phyloP scores from a whole-genome alignment of 92 coral and sea anemone genomes.

The Actinernus sp. region DNA sequence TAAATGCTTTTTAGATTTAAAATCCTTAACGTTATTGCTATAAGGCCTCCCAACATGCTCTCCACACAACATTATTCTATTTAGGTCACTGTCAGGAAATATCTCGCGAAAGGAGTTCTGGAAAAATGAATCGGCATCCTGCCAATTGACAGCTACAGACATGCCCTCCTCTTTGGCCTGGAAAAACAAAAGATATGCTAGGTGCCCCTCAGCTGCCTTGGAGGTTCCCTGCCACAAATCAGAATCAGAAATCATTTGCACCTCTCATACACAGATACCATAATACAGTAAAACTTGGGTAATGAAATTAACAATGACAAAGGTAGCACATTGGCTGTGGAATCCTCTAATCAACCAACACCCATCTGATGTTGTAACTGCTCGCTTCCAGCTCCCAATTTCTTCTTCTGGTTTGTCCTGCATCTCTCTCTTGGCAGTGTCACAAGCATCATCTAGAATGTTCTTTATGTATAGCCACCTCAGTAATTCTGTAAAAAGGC shows the following conservation, averaged over 20 bases:
- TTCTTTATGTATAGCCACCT: neutral
- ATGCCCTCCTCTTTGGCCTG: constrained; percentile 18
- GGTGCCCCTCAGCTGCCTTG: constrained; percentile 15
- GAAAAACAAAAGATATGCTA: constrained; percentile 3
- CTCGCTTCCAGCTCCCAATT: neutral
- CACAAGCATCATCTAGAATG: neutral
- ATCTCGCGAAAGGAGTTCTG: neutral
- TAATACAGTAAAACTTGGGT: neutral
- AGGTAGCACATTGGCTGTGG: constrained; percentile 20
- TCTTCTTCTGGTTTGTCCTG: neutral
- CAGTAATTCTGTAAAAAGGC: neutral
- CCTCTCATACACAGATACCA: neutral
- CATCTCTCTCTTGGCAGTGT: neutral
- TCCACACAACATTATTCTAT: constrained; percentile 10
- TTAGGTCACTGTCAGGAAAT: constrained; percentile 1
- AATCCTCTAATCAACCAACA: neutral
- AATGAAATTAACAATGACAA: constrained; percentile 13
- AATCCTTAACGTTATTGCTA: constrained; percentile 11
- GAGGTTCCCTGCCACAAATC: neutral
- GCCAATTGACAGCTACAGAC: constrained; percentile 16
- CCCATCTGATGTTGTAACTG: neutral
- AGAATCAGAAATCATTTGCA: neutral
- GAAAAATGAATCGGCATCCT: constrained; percentile 26
- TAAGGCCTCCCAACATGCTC: constrained; percentile 21
- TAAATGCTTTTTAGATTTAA: neutral